Percentiles rank a stretch among this genome's conserved stretches.
phyloP scores from a whole-genome alignment of 2,113 vertebrate species.

The Varanus komodoensis region DNA sequence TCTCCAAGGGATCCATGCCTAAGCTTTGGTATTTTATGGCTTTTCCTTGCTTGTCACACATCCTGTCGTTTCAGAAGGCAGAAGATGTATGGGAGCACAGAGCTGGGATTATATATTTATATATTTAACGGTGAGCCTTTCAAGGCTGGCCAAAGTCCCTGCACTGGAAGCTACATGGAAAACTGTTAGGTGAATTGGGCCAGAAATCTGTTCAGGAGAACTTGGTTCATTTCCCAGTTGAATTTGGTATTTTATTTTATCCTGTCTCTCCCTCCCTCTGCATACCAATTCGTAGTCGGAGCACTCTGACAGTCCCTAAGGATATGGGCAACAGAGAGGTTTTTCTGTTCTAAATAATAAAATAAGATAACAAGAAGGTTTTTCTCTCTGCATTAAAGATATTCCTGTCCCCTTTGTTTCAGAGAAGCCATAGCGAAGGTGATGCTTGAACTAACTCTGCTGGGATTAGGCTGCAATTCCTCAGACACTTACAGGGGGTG shows the following conservation, averaged over 20 bases:
- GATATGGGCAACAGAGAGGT: not conserved
- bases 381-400: not conserved
- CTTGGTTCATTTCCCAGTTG: not conserved
- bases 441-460: not conserved
- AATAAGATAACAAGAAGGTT: not conserved
- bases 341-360: not conserved
- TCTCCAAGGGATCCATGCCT: not conserved
- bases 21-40: constrained; percentile 5
- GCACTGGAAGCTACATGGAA: constrained; percentile 1
- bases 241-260: not conserved
- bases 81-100: not conserved
- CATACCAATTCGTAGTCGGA: not conserved
- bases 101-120: not conserved
- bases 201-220: not conserved
- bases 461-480: not conserved
- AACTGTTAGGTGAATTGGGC: not conserved
- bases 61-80: not conserved
- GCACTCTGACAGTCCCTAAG: not conserved
- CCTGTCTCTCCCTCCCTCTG: too few species aligned
- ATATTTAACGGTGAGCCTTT: not conserved
- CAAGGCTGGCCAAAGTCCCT: not conserved
- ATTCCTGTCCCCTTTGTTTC: too few species aligned
- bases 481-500: not conserved
- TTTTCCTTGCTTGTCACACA: not conserved
- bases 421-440: not conserved